Conservation (phyloP, 1,140 invertebrate species). For the Tetramorium alpestre region DNA sequence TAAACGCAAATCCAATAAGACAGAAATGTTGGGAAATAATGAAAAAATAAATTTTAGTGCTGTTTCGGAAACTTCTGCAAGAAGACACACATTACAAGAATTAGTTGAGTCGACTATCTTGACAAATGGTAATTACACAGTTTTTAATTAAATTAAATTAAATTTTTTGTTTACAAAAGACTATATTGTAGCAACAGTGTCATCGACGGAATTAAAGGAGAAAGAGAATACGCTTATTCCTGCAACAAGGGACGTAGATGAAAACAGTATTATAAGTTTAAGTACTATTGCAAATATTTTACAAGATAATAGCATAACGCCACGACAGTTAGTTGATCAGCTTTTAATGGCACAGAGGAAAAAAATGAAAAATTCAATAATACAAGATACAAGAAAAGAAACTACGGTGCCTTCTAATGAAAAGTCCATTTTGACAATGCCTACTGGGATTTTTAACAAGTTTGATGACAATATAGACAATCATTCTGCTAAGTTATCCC, state of each 20-base stretch:
- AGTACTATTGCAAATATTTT: conserved; percentile 80
- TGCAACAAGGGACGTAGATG: conserved; percentile 62
- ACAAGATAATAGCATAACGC: conserved; percentile 75
- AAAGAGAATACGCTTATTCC: conserved; percentile 25
- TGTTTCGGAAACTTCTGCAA: conserved; percentile 74
- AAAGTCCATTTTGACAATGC: conserved; percentile 70
- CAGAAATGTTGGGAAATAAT: conserved; percentile 69
- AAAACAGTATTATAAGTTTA: conserved; percentile 79
- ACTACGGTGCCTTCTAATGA: conserved; percentile 65
- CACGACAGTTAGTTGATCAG: conserved; percentile 80
- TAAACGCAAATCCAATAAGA: conserved; percentile 76
- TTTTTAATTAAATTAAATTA: background rate
- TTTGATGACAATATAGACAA: conserved; percentile 52
- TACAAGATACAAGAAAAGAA: conserved; percentile 14
- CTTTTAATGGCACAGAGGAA: conserved; percentile 80
- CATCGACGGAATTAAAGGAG: conserved; percentile 21
- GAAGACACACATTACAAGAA: conserved; percentile 57
- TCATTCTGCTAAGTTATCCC: no score
- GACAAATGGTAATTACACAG: conserved; percentile 71
- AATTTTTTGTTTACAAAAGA: background rate
- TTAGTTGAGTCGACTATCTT: conserved; percentile 75
- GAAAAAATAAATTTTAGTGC: conserved; percentile 77
- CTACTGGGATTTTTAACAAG: conserved; percentile 42
- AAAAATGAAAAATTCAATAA: conserved; percentile 62
- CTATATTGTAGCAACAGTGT: conserved; percentile 43